Percentiles rank a stretch among this genome's conserved stretches.
Conservation (phyloP, 2,113 vertebrate genomes). For the Clarias batrachus region DNA sequence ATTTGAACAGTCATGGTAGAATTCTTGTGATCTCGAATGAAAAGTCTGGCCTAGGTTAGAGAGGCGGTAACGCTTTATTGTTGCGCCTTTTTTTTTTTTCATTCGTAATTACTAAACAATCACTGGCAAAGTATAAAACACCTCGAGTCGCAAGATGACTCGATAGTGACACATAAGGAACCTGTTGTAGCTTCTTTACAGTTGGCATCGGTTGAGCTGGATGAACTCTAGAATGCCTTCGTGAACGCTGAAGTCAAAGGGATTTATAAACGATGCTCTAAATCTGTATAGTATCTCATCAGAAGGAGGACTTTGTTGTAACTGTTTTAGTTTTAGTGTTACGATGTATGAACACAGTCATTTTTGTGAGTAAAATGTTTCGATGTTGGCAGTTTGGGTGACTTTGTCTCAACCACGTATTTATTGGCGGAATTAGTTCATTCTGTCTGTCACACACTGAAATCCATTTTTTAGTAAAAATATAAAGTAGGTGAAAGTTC, state of each 20-base stretch:
- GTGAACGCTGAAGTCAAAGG: neutral
- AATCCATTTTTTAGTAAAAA: neutral
- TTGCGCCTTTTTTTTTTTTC: neutral
- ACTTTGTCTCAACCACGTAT: neutral
- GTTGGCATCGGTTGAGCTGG: neutral
- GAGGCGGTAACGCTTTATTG: neutral
- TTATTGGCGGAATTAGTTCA: neutral
- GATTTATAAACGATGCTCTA: neutral
- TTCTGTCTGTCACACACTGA: neutral
- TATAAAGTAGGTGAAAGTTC: slow-evolving; percentile 1
- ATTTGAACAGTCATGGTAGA: neutral
- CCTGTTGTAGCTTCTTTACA: neutral
- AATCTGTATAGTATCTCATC: neutral
- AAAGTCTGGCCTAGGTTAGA: neutral
- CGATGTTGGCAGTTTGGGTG: neutral
- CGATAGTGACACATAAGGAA: neutral
- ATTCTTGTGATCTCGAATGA: no score
- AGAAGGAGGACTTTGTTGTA: neutral
- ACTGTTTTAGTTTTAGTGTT: neutral
- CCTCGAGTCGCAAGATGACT: neutral
- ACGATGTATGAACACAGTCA: neutral
- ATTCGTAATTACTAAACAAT: neutral
- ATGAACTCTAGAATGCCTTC: neutral
- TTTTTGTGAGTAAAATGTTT: neutral
- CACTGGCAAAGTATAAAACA: neutral